Evolutionary conservation across 1,140 invertebrate genomes (phyloP), one percentile per base, ranked within the genome.

Genomic region (Pogonus chalceus): DNA sequence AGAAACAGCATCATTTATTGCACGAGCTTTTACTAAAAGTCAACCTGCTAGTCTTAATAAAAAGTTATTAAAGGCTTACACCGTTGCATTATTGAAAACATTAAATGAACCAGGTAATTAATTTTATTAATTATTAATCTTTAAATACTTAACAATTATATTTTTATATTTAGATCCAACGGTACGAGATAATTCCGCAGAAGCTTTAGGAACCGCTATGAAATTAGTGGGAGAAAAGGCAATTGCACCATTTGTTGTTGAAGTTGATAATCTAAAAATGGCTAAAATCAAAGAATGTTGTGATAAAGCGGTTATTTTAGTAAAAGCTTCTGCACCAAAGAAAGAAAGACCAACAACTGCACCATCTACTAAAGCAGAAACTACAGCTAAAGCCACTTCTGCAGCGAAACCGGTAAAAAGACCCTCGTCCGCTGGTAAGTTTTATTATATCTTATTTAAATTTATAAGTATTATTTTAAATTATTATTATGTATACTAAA

Each of bases 241-340:
- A 14, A 85, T 98, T 47, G 77, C 78, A 35, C 85, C 91, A 0
- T 90, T 96, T 63, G 74, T 98, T 16, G 78, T 80, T 2, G 94
- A 97, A 68, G 71, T 98, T 2, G 94, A 92, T 67, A 82, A 84
- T 35, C 69, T 96, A 2, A 99, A 98, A 73, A 87, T 96, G 80
- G 78, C 83, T 20, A 98, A 98, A 78, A 93, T 98, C 16, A 93
- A 96, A 71, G 96, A 98, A 69, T 90, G 81, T 64, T 85, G 84
- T 62, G 91, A 96, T 22, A 96, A 95, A 70, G 92, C 90, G 18
- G 89, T 92, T 10, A 86, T 96, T 55, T 70, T 80, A 52, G 80
- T 87, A 0, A 90, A 89, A 71, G 68, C 86, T 12, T 62, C 76
- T 48, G 55, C 73, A 0, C 55, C 64, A 61, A 71, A 87, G 75